Evolutionary conservation across 2,113 vertebrate genomes (phyloP).

Genomic region (Limnothrissa miodon): DNA sequence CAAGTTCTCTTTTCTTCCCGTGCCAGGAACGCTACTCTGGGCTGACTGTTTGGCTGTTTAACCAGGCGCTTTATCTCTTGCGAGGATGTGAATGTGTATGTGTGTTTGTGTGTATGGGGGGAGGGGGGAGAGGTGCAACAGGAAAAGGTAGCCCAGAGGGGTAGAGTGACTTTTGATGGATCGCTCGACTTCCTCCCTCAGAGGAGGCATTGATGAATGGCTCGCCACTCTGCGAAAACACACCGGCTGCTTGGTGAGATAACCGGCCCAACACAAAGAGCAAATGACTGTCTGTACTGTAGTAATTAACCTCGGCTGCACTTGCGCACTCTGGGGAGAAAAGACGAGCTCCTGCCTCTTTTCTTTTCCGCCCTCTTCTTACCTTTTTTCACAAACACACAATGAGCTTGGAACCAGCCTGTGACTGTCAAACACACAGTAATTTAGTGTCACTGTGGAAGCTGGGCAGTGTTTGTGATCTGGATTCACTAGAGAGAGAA

Average conservation of each 20-base stretch:
- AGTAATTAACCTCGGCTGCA: constrained; percentile 80
- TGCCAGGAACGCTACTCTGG: neutral
- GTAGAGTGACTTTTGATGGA: constrained; percentile 77
- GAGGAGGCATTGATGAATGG: constrained; percentile 89
- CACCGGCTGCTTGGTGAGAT: constrained; percentile 85
- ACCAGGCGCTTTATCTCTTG: constrained; percentile 73
- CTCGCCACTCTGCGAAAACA: constrained; percentile 72
- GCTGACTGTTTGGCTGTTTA: constrained; percentile 60
- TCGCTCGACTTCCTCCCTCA: constrained; percentile 76
- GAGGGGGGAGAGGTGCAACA: constrained; percentile 60
- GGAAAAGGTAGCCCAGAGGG: constrained; percentile 55
- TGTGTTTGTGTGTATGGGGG: too few relatives aligned
- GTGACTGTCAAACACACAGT: neutral
- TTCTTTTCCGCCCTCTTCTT: constrained; percentile 3
- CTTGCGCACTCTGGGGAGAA: neutral
- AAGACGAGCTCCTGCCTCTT: neutral
- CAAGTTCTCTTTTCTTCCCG: neutral
- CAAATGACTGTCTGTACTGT: constrained; percentile 78
- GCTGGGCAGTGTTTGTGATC: neutral
- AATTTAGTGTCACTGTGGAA: neutral
- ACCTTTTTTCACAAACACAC: neutral
- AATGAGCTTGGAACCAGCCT: neutral
- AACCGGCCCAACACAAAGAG: constrained; percentile 77
- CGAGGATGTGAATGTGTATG: too few relatives aligned
- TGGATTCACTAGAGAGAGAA: neutral